Evolutionary conservation across 2,888 invertebrate genomes (phyloP).

Genomic region (Linnaemya tessellans): DNA sequence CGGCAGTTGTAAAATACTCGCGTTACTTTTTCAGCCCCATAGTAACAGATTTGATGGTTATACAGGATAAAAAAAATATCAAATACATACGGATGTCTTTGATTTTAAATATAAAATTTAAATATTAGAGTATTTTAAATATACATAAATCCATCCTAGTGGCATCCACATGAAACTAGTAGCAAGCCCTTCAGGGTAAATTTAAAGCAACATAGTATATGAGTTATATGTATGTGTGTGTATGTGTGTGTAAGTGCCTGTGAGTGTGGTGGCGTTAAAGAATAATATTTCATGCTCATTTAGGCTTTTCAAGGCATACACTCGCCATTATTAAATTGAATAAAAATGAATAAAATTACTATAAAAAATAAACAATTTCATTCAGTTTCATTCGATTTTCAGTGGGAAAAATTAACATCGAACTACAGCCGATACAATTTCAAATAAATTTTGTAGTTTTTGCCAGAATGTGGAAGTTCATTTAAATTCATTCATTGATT

Average conservation of each 20-base stretch:
- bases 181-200: background rate
- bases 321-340: slow-evolving; percentile 26
- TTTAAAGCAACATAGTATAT: background rate
- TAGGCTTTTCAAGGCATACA: slow-evolving; percentile 9
- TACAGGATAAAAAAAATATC: too few species aligned
- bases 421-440: slow-evolving; percentile 13
- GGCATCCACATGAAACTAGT: background rate
- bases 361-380: slow-evolving; percentile 17
- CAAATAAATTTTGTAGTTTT: slow-evolving; percentile 4
- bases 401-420: slow-evolving; percentile 1
- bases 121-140: too few species aligned
- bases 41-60: background rate
- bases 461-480: background rate
- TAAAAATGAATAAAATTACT: slow-evolving; percentile 14
- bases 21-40: too few species aligned
- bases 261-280: too few species aligned
- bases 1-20: background rate
- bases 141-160: too few species aligned
- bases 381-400: background rate
- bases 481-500: background rate
- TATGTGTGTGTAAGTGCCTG: background rate
- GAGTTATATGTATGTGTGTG: too few species aligned
- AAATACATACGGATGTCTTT: too few species aligned
- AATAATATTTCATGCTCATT: slow-evolving; percentile 32
- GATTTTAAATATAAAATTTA: too few species aligned